Conservation (phyloP, 1,140 invertebrate genomes). For the Nasonia longicornis region DNA sequence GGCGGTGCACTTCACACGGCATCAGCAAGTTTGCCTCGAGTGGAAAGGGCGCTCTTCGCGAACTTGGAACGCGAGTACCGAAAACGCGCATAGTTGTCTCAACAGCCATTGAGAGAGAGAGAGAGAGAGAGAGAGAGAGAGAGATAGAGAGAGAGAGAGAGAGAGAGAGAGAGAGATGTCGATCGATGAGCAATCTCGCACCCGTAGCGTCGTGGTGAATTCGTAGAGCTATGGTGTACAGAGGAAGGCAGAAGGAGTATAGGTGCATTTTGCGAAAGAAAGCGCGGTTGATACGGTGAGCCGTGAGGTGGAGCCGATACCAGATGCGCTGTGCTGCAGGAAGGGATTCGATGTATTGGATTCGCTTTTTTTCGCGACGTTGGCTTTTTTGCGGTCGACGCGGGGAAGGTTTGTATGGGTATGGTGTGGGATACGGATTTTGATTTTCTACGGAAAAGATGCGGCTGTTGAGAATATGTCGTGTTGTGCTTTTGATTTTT, state of each 20-base stretch:
- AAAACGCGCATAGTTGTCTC: constrained; percentile 26
- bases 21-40: neutral
- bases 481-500: no score
- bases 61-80: neutral
- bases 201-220: neutral
- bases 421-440: no score
- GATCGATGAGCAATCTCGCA: constrained; percentile 22
- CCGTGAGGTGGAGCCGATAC: no score
- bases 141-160: no score
- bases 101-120: constrained; percentile 13
- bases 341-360: no score
- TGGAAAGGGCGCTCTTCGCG: neutral
- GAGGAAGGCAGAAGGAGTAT: neutral
- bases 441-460: no score
- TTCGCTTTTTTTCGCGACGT: no score
- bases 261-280: neutral
- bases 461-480: no score
- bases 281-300: neutral
- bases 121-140: neutral
- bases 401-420: no score
- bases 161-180: neutral
- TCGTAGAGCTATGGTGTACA: neutral
- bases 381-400: no score
- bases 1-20: neutral
- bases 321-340: no score